phyloP scores from a whole-genome alignment of 2,113 vertebrate species.

The Fulmarus glacialis region DNA sequence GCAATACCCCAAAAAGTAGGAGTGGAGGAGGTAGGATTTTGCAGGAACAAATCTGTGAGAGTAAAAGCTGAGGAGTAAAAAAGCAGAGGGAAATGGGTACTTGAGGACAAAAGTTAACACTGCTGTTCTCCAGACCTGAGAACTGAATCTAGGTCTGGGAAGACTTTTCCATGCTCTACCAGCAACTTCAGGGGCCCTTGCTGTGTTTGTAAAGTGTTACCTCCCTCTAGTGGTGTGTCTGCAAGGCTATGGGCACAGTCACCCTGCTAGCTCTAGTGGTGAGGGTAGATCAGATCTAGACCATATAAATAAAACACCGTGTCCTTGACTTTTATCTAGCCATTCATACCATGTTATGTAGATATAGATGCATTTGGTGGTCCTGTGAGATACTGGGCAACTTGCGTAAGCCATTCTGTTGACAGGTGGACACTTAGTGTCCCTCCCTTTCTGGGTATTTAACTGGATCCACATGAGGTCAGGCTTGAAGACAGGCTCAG shows the following conservation, averaged over 20 bases:
- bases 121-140: neutral
- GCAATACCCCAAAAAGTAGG: neutral
- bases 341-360: neutral
- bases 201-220: constrained; percentile 13
- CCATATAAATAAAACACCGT: rapidly evolving
- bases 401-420: neutral
- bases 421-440: neutral
- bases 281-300: neutral
- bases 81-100: neutral
- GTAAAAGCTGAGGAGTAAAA: neutral
- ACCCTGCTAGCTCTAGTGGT: neutral
- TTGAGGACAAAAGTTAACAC: neutral
- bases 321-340: neutral
- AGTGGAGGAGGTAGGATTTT: neutral
- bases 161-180: neutral
- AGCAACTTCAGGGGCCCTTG: neutral
- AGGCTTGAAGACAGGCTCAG: neutral
- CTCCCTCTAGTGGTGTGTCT: constrained; percentile 38
- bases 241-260: neutral
- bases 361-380: neutral
- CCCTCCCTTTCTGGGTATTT: neutral
- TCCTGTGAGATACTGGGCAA: neutral
- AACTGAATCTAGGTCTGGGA: neutral
- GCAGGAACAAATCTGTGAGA: neutral
- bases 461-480: rapidly evolving